Conservation (phyloP, 2,888 invertebrate species). For the Hoplodrina blanda region DNA sequence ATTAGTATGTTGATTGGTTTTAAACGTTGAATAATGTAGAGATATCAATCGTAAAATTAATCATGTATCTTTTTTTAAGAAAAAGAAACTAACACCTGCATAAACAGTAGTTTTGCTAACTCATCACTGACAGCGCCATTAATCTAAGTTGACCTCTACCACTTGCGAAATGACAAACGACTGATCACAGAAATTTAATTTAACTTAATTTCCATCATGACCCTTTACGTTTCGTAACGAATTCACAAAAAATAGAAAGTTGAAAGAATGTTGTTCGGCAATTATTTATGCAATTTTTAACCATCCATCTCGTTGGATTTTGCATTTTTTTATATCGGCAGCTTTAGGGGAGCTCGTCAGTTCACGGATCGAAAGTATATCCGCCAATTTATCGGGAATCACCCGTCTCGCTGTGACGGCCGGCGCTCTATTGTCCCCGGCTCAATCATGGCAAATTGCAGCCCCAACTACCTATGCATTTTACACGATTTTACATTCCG, state of each 20-base stretch:
- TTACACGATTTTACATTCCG: constrained; percentile 82
- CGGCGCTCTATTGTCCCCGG: constrained; percentile 70
- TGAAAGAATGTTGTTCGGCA: constrained; percentile 40
- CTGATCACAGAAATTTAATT: constrained; percentile 31
- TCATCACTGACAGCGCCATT: constrained; percentile 28
- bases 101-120: constrained; percentile 35
- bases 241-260: constrained; percentile 46
- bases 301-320: constrained; percentile 23
- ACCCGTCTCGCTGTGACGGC: constrained; percentile 58
- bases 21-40: not conserved
- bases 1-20: too few relatives aligned
- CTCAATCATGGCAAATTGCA: constrained; percentile 85
- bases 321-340: constrained; percentile 59
- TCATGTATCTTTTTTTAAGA: not conserved
- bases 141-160: constrained; percentile 38
- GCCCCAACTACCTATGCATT: constrained; percentile 73
- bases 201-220: constrained; percentile 32
- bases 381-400: constrained; percentile 71
- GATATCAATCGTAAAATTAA: constrained; percentile 14
- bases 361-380: constrained; percentile 68
- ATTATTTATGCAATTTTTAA: constrained; percentile 49
- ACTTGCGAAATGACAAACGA: constrained; percentile 44
- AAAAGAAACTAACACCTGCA: not conserved
- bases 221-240: constrained; percentile 37
- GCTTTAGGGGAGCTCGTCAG: constrained; percentile 65